Evolutionary conservation across 2,797 vertebrate species (phyloP), one percentile per base, ranked within the genome.

Genomic region (Anas bahamensis): DNA sequence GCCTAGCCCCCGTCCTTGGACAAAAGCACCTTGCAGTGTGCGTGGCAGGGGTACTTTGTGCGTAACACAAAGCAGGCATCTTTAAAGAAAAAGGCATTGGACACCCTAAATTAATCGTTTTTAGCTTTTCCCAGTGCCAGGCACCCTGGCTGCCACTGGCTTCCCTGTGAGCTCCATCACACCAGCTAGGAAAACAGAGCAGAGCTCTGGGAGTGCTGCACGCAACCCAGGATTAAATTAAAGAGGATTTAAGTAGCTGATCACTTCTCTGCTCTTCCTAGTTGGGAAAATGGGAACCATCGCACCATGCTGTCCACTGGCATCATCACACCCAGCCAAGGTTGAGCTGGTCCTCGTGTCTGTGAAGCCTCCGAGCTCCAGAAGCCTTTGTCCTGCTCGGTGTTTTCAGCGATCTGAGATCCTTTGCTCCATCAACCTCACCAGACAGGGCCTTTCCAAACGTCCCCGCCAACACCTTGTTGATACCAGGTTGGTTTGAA

Each of bases 191-290:
- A 53, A 50, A 53, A 28, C 52, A 29, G 52, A 29, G 52, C 52
- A 53, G 52, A 17, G 52, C 52, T 10, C 28, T 10, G 26, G 52
- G 52, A 10, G 10, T 13, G 52, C 28, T 17, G 35, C 35, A 4
- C 53, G 61, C 55, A 52, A 55, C 44, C 85, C 7, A n/a, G 75
- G 83, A 79, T 93, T 89, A 93, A 95, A 90, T 91, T 61, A 87
- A 83, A 90, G 88, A 85, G 86, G 93, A 87, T 94, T 91, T 87
- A 91, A 91, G 91, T 90, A 96, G 94, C 82, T 90, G 86, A 90
- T 74, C 4, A 23, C 80, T 88, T 85, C 87, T 78, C 57, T 83
- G 86, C 90, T 90, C 75, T 39, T 88, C 4, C 0, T 78, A 83
- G 87, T 44, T 94, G 93, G 81, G 88, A 88, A 90, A 95, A 94